Base-by-base conservation (phyloP, 2,113 vertebrate species). In the Colius striatus region DNA sequence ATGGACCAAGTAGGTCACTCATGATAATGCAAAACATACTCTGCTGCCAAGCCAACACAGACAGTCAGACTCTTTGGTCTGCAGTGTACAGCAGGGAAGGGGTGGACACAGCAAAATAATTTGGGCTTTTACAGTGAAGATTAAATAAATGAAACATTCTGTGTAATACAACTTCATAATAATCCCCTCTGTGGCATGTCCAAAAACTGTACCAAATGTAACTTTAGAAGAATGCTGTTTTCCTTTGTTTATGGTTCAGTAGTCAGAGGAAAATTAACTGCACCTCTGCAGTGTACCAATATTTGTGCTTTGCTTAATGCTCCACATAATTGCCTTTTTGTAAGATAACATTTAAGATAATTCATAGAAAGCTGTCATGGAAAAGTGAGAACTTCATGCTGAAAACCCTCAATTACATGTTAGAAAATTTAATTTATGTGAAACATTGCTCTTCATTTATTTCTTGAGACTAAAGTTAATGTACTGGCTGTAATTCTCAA, bases 281-380 rank as follows among this genome's bases (percentile, higher is more conserved):
- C 72, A 51, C 70, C 47, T 95, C 60, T 62, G 36, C 82, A 80
- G 60, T 38, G 48, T 92, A 91, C 84, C 60, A 83, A 85, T 92
- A 94, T 91, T 91, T 95, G 60, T 76, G 63, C 47, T 83, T 67
- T 80, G 53, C 63, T 91, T 94, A 95, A 80, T 60, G 79, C 16
- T 85, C 53, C 72, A 72, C 67, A 50, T 76, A 94, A 95, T 86
- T 94, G 23, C 65, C 32, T 94, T 91, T 91, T 83, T 84, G 82
- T 93, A 77, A 90, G 78, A 90, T 50, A 96, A 61, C 11, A 30
- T 95, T 95, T 74, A 93, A 90, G 82, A 86, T 89, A 94, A 90
- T 77, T 87, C 72, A 88, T 41, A 80, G 75, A 91, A 93, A 86
- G 38, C 75, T 94, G 48, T 54, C 53, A 67, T 43, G 43, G 55